Percentiles rank a stretch among this genome's conserved stretches.
phyloP scores from a whole-genome alignment of 2,113 vertebrate species.

The Phaethon lepturus region DNA sequence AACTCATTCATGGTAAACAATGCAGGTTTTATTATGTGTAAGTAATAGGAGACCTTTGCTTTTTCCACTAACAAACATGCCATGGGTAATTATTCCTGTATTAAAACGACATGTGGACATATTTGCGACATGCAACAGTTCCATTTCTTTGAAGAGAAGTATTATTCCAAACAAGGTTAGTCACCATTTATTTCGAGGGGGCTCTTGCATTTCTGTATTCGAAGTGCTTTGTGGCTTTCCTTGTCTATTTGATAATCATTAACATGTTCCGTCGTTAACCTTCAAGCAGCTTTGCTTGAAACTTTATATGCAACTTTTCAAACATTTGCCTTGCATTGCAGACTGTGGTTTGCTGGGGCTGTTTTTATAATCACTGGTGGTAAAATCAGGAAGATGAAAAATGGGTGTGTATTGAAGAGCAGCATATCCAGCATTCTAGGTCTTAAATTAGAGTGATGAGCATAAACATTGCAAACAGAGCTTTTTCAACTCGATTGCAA shows the following conservation, averaged over 20 bases:
- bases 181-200: slow-evolving; percentile 63
- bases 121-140: slow-evolving; percentile 60
- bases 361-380: slow-evolving; percentile 77
- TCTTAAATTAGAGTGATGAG: slow-evolving; percentile 90
- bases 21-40: slow-evolving; percentile 57
- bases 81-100: slow-evolving; percentile 59
- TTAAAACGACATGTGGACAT: slow-evolving; percentile 65
- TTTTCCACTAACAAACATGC: slow-evolving; percentile 69
- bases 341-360: slow-evolving; percentile 74
- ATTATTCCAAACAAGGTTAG: slow-evolving; percentile 61
- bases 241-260: slow-evolving; percentile 74
- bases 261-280: slow-evolving; percentile 68
- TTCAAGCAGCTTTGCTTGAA: slow-evolving; percentile 66
- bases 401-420: slow-evolving; percentile 72
- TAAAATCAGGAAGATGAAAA: slow-evolving; percentile 78
- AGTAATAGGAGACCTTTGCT: slow-evolving; percentile 48
- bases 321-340: slow-evolving; percentile 67
- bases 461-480: slow-evolving; percentile 86
- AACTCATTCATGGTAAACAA: slow-evolving; percentile 31
- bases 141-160: slow-evolving; percentile 58
- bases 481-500: slow-evolving; percentile 85
- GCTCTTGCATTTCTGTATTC: slow-evolving; percentile 55
- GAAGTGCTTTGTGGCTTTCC: slow-evolving; percentile 52
- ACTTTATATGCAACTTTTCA: slow-evolving; percentile 58
- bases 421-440: slow-evolving; percentile 71